Percentiles rank a stretch among this genome's conserved stretches.
Evolutionary conservation across 2,797 vertebrate genomes (phyloP).

Genomic region (Onychomys leucogaster): DNA sequence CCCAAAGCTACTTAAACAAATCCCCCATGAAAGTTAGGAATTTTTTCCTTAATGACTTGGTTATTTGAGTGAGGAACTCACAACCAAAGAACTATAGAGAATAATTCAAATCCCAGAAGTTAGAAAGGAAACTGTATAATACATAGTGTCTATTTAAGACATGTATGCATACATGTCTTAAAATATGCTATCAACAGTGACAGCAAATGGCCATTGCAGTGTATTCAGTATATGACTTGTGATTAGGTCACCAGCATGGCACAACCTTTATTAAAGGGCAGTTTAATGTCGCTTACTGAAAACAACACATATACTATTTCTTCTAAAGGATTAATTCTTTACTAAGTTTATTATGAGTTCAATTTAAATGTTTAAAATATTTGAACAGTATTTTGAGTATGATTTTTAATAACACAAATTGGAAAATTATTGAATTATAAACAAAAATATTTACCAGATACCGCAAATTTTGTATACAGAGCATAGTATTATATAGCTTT

Average conservation of each 20-base stretch:
- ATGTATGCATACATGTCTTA: conserved; percentile 1
- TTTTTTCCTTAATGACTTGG: conserved; percentile 34
- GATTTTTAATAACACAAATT: conserved; percentile 37
- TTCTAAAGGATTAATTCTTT: conserved; percentile 8
- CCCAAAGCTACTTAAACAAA: conserved; percentile 67
- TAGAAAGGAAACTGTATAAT: conserved; percentile 3
- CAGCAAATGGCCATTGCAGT: not conserved
- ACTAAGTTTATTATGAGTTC: conserved; percentile 28
- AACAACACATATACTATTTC: not conserved
- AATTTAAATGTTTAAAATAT: conserved; percentile 5
- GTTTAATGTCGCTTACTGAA: conserved; percentile 8
- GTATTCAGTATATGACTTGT: not conserved
- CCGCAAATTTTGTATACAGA: not conserved
- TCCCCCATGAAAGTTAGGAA: conserved; percentile 61
- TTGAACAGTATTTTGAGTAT: not conserved
- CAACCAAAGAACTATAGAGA: conserved; percentile 26
- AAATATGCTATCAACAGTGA: conserved; percentile 6
- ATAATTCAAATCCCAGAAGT: not conserved
- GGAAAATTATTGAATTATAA: conserved; percentile 7
- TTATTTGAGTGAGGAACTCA: conserved; percentile 48
- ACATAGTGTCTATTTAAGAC: not conserved
- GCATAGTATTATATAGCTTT: not conserved
- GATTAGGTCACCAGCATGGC: not conserved
- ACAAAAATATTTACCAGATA: not conserved
- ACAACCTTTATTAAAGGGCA: not conserved